A percentile compares a stretch with the other conserved stretches of the same genome.
Evolutionary conservation across 2,888 invertebrate genomes (phyloP).

Genomic region (Odontomyia ornata): DNA sequence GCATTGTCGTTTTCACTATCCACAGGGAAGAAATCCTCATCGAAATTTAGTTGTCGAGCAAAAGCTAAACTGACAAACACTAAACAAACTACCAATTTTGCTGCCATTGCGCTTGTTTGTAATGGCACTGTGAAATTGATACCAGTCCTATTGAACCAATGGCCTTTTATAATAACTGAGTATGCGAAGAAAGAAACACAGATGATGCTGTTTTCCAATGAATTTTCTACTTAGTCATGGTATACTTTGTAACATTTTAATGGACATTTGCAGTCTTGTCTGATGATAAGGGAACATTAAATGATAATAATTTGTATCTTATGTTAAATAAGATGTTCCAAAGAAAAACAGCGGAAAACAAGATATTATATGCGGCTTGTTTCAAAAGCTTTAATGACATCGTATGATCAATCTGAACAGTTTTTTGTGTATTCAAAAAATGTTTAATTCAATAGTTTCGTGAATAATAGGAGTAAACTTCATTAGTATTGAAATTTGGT

Average conservation of each 20-base stretch:
- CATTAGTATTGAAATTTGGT: no score
- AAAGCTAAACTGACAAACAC: constrained; percentile 19
- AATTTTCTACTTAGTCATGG: background rate
- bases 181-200: background rate
- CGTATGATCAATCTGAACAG: no score
- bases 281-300: constrained; percentile 18
- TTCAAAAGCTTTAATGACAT: no score
- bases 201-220: background rate
- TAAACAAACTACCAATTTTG: constrained; percentile 15
- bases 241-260: background rate
- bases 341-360: background rate
- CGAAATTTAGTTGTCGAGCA: constrained; percentile 29
- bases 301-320: constrained; percentile 9
- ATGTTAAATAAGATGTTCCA: background rate
- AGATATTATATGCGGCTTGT: background rate
- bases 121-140: constrained; percentile 26
- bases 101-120: constrained; percentile 31
- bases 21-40: constrained; percentile 33
- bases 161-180: constrained; percentile 32
- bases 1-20: background rate
- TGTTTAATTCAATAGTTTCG: no score
- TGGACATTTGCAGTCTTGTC: constrained; percentile 39
- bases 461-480: no score
- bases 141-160: background rate
- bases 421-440: no score